phyloP scores from a whole-genome alignment of 2,797 vertebrate genomes.

The Lerista edwardsae region DNA sequence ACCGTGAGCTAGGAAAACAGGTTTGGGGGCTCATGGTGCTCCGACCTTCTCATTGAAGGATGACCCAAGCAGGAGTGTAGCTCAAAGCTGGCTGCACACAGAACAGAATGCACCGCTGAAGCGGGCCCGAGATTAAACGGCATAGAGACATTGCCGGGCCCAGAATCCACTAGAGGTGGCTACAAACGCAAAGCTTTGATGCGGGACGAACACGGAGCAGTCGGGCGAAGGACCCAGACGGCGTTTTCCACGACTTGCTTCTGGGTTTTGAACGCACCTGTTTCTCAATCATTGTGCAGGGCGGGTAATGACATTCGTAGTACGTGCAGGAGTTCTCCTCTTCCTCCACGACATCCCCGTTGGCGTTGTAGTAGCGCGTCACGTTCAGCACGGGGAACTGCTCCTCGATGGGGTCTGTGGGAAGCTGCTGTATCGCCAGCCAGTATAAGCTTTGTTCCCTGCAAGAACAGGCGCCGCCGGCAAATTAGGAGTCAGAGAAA shows the following conservation, averaged over 20 bases:
- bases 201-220: not conserved
- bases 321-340: constrained; percentile 98
- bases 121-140: not conserved
- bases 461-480: not conserved
- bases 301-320: constrained; percentile 98
- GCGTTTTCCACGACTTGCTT: not conserved
- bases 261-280: constrained; percentile 81
- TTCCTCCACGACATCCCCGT: constrained; percentile 96
- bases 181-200: not conserved
- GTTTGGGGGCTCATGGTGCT: not conserved
- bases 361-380: constrained; percentile 97
- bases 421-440: constrained; percentile 98
- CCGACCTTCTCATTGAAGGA: not conserved
- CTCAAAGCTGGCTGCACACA: not conserved
- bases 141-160: not conserved
- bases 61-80: not conserved
- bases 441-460: constrained; percentile 99
- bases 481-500: not conserved
- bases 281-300: constrained; percentile 96
- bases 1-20: not conserved
- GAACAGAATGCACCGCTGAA: not conserved
- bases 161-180: not conserved
- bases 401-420: constrained; percentile 96
- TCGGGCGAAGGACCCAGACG: rapidly evolving
- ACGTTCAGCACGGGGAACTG: constrained; percentile 95